Conservation (phyloP, 2,113 vertebrate species). For the Machaerirhynchus nigripectus region DNA sequence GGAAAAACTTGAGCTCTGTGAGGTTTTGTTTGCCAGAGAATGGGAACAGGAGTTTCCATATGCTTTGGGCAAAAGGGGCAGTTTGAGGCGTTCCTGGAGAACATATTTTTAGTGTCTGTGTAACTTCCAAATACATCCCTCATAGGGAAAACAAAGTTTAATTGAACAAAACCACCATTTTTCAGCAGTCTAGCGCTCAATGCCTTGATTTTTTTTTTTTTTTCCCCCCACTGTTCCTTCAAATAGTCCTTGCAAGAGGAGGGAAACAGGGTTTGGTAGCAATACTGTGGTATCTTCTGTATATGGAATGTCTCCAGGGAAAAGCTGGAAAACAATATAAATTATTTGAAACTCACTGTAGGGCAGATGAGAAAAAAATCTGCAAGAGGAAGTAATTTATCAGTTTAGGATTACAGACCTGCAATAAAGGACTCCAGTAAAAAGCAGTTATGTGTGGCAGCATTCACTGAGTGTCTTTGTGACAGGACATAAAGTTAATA, state of each 20-base stretch:
- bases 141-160: conserved; percentile 4
- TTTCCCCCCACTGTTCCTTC: not conserved
- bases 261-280: not conserved
- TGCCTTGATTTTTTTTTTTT: not conserved
- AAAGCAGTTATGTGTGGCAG: not conserved
- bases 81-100: conserved; percentile 7
- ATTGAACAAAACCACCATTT: not conserved
- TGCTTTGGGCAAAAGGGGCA: not conserved
- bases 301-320: not conserved
- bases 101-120: not conserved
- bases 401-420: not conserved
- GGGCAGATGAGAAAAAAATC: not conserved
- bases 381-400: not conserved
- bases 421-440: not conserved
- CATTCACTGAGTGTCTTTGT: not conserved
- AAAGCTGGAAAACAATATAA: not conserved
- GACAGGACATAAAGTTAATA: not conserved
- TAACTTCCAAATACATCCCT: not conserved
- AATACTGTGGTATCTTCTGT: not conserved
- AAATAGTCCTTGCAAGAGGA: not conserved
- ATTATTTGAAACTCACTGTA: not conserved
- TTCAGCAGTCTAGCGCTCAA: not conserved
- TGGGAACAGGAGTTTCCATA: not conserved
- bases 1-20: not conserved
- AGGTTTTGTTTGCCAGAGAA: conserved; percentile 9